Base-by-base conservation (phyloP, 2,113 vertebrate genomes). In the Cheilinus undulatus region DNA sequence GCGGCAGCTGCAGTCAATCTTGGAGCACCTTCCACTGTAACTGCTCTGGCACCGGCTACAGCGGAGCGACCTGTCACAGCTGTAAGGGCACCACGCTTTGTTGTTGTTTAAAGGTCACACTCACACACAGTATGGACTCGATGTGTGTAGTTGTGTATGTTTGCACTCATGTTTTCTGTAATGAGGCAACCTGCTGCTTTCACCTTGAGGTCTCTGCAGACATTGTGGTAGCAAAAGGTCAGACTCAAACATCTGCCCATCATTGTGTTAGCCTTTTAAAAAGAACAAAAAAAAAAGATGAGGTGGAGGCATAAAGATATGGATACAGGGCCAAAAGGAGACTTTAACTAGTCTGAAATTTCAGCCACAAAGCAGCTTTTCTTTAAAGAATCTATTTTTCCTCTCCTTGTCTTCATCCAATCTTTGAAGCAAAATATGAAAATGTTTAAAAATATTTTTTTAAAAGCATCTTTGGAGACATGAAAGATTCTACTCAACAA, bases 21-120 rank as follows among this genome's bases (percentile, higher is more conserved):
- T 99, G 97, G 97, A 95, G 80, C 73, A 89, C 76, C 54, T 99
- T 99, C 60, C 94, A 96, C 82, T 99, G 97, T 72, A 93, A 95
- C 83, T 99, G 97, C 74, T 87, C 93, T 17, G 38, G 84, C 75
- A 97, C 95, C 1, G 96, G 96, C 4, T 99, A 99, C 89, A 86
- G 66, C 1, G 96, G 97, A 70, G 95, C 96, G 3, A 98, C 96
- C 19, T 98, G 97, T 70, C 97, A 97, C 81, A 94, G 91, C 88
- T 90, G 97, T 99, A 78, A 88, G 88, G 15, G 0, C 38, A 1
- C 0, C 0, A 32, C 5, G n/a, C 40, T 52, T 9, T 32, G 4
- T 27, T 54, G 23, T 45, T 0, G 3, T 45, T 58, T 64, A 49
- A 42, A 76, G 46, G 53, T 65, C 51, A 28, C 69, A 26, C 38